Evolutionary conservation across 1,140 invertebrate genomes (phyloP), one percentile per base, ranked within the genome.

Genomic region (Dendroctonus valens): DNA sequence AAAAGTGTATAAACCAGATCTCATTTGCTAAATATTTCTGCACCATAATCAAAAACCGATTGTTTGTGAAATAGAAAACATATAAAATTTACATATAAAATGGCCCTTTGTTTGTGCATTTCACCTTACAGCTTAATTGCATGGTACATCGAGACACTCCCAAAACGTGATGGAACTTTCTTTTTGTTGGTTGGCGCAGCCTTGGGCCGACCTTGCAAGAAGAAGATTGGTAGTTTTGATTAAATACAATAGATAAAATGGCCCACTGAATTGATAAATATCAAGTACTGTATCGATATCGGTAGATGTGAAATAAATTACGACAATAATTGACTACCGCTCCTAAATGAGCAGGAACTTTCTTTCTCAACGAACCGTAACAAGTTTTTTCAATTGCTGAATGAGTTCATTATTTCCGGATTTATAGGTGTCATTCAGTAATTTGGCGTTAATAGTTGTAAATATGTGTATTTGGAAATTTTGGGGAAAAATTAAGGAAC

Each of bases 81-180:
- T 50, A 14, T 51, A 51, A 15, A 51, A 51, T 8, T 15, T 11
- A 8, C 7, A 51, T 8, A 15, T 14, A 38, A 11, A 38, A 5
- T 7, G 2, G 11, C 6, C 11, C 9, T 14, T 15, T n/a, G 15
- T 37, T 53, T 8, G n/a, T 11, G 7, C 2, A 9, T 53, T 38
- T 39, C 11, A 11, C 9, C 6, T 53, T 53, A 6, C 14, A 53
- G 15, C 7, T 53, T 53, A 26, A 53, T 39, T 39, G 14, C 11
- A 39, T 8, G 12, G 7, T 8, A 15, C 48, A 50, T 11, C 26
- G 39, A 8, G 52, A 53, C 52, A 53, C 52, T 53, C 52, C 52
- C 52, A 53, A 53, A 53, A 53, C 52, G 52, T 53, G 26, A 53
- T 39, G 26, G 52, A 53, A 53, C 52, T 53, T 53, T 53, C 52